Evolutionary conservation across 2,113 vertebrate species (phyloP), one percentile per base, ranked within the genome.

Genomic region (Amphiprion ocellaris): DNA sequence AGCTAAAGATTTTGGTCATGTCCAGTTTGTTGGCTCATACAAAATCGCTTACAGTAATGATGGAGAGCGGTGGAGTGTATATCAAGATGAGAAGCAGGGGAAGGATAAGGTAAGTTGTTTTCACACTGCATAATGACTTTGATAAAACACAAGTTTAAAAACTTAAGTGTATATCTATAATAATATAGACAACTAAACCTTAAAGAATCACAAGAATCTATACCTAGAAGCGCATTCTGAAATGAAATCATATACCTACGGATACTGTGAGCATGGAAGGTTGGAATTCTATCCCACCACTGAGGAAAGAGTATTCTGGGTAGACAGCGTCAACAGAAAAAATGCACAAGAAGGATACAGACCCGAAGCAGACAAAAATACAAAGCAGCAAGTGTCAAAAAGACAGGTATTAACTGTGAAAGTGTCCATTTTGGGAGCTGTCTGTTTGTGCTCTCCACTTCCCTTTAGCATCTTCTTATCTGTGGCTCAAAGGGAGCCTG

Each of bases 1-100:
- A 92, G 98, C 98, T 8, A 99, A 99, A 93, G 98, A 99, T 94
- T 99, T 99, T 83, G 98, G 98, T 59, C 98, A 99, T 0, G 96
- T 99, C 62, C 98, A 99, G 63, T 99, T 99, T 52, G 98, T 99
- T 14, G 97, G 98, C 12, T 99, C 98, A 21, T 99, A 99, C 94
- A 99, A 99, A 92, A 83, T 99, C 56, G 98, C 98, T 1, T 99
- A 97, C 89, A 99, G 98, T 85, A 96, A 97, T 4, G 96, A 99
- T 6, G 97, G 98, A 17, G 95, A 97, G 52, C 94, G 95, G 83
- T 99, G 98, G 98, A 94, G 89, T 55, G 67, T 98, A 59, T 99
- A 99, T 91, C 97, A 98, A 86, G 98, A 99, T 82, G 95, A 96
- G 90, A 99, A 99, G 83, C 98, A 99, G 83, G 96, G 95, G 88